Percentiles rank a stretch among this genome's conserved stretches.
Evolutionary conservation across 2,888 invertebrate genomes (phyloP).

Genomic region (Osmoderma eremita): DNA sequence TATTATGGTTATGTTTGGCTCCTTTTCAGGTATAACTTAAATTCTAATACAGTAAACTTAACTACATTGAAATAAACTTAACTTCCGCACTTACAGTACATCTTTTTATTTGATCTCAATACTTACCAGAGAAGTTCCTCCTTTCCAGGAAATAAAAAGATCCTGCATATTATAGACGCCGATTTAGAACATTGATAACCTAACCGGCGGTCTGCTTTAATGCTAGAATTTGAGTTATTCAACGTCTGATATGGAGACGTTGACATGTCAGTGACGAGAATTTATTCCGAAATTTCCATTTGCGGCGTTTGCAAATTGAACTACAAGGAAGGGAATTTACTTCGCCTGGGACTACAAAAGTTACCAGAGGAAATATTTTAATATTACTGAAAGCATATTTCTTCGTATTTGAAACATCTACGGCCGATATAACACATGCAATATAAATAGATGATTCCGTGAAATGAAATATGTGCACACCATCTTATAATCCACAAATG

Average conservation of each 20-base stretch:
- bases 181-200: not conserved
- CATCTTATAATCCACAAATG: not conserved
- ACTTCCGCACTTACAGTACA: no score
- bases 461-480: not conserved
- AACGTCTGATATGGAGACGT: not conserved
- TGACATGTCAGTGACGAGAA: constrained; percentile 11
- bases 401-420: not conserved
- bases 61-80: no score
- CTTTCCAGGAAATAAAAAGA: no score
- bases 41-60: no score
- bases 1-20: no score
- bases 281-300: constrained; percentile 5
- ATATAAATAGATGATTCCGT: constrained; percentile 8
- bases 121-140: no score
- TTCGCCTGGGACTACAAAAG: constrained; percentile 1
- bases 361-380: constrained; percentile 12
- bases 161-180: not conserved
- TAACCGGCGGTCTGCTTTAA: not conserved
- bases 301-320: constrained; percentile 19
- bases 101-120: no score
- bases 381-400: constrained; percentile 4
- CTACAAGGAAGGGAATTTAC: constrained; percentile 24
- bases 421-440: not conserved
- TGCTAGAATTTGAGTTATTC: not conserved
- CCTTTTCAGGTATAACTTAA: no score